Evolutionary conservation across 2,113 vertebrate species (phyloP).

Genomic region (Syrrhaptes paradoxus): DNA sequence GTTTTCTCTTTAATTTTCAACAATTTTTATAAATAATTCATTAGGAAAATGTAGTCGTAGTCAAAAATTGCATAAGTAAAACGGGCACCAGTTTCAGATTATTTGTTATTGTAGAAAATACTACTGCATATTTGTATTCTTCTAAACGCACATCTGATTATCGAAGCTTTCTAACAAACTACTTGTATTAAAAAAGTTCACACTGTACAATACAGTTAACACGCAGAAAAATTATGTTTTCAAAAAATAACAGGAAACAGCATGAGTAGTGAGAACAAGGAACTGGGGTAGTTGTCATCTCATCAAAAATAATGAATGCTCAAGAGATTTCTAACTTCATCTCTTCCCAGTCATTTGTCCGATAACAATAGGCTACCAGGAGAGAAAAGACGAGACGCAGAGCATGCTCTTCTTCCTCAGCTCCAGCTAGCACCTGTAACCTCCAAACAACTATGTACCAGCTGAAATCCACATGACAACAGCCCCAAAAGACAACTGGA

Average conservation of each 20-base stretch:
- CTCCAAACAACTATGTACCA: slow-evolving; percentile 72
- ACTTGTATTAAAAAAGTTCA: slow-evolving; percentile 23
- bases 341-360: slow-evolving; percentile 74
- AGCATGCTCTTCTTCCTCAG: slow-evolving; percentile 33
- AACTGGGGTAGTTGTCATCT: slow-evolving; percentile 78
- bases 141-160: neutral
- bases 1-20: slow-evolving; percentile 43
- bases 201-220: slow-evolving; percentile 57
- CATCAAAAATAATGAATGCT: slow-evolving; percentile 88
- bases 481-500: slow-evolving; percentile 77
- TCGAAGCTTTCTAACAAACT: neutral
- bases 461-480: slow-evolving; percentile 75
- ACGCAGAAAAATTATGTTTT: slow-evolving; percentile 52
- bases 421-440: slow-evolving; percentile 83
- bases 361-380: slow-evolving; percentile 70
- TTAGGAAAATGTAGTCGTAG: neutral
- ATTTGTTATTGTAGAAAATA: neutral
- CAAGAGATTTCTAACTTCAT: slow-evolving; percentile 77
- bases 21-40: slow-evolving; percentile 44
- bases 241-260: slow-evolving; percentile 64
- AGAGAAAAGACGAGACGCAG: slow-evolving; percentile 46
- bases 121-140: neutral
- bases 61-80: neutral
- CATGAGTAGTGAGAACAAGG: slow-evolving; percentile 61
- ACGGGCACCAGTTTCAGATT: neutral